phyloP scores from a whole-genome alignment of 2,888 invertebrate species.

The Cheilosia pagana region DNA sequence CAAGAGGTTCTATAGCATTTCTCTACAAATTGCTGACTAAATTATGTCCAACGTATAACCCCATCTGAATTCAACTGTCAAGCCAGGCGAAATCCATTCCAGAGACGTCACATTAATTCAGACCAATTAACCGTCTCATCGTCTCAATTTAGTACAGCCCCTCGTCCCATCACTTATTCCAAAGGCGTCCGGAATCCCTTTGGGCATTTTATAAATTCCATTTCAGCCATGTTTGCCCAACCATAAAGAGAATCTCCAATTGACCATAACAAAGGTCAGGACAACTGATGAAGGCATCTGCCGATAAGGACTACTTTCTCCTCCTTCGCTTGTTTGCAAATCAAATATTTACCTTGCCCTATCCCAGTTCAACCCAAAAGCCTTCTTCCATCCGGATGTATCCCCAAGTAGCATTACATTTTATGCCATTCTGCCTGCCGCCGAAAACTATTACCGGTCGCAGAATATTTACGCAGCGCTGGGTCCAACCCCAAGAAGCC shows the following conservation, averaged over 20 bases:
- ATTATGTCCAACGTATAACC: too few species aligned
- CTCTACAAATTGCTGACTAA: too few species aligned
- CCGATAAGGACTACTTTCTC: conserved; percentile 41
- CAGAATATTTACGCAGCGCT: conserved; percentile 44
- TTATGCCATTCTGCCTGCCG: conserved; percentile 47
- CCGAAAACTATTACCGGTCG: conserved; percentile 43
- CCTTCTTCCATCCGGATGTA: neutral
- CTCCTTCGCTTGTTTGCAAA: conserved; percentile 45
- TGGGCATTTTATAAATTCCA: conserved; percentile 41
- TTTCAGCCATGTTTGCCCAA: conserved; percentile 7
- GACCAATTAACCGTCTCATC: too few species aligned
- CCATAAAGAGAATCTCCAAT: conserved; percentile 44
- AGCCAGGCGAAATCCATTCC: too few species aligned
- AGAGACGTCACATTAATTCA: too few species aligned
- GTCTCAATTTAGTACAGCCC: too few species aligned
- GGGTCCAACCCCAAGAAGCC: conserved; percentile 49
- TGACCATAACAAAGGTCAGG: conserved; percentile 66
- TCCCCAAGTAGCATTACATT: conserved; percentile 52
- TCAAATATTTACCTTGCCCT: conserved; percentile 69
- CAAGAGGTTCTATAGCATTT: too few species aligned
- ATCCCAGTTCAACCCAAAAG: conserved; percentile 26
- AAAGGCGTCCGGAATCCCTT: conserved; percentile 35
- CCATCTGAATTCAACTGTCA: too few species aligned
- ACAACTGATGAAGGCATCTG: conserved; percentile 66
- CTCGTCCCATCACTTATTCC: conserved; percentile 9